phyloP scores from a whole-genome alignment of 53 echinoderm and acorn worm genomes.

The Holothuria scabra region DNA sequence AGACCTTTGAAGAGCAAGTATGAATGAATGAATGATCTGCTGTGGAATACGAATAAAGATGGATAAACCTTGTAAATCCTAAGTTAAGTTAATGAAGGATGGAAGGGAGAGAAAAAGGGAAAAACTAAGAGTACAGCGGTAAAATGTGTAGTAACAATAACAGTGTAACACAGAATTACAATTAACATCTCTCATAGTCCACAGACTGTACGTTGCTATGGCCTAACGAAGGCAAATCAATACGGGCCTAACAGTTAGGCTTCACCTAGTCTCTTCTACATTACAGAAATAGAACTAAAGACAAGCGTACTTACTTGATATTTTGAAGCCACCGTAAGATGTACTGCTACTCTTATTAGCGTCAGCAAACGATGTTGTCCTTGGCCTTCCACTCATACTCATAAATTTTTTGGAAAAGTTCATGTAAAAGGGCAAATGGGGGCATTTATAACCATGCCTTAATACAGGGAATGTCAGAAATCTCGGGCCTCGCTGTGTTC shows the following conservation, averaged over 20 bases:
- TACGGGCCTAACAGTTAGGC: conserved; percentile 1
- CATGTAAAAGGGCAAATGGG: conserved; percentile 25
- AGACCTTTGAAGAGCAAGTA: no score
- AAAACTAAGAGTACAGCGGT: no score
- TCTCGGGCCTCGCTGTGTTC: conserved; percentile 23
- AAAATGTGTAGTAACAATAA: no score
- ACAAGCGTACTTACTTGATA: conserved; percentile 93
- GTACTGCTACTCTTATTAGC: conserved; percentile 92
- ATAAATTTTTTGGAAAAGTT: conserved; percentile 48
- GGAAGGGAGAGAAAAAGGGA: no score
- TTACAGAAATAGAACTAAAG: conserved; percentile 1
- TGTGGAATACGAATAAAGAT: no score
- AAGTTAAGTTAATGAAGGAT: no score
- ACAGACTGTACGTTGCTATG: conserved; percentile 34
- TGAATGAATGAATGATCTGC: no score
- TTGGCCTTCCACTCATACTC: conserved; percentile 99
- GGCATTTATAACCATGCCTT: conserved; percentile 49
- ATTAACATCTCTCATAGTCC: no score
- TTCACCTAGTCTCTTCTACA: conserved; percentile 11
- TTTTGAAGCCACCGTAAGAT: conserved; percentile 98
- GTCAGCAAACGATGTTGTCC: conserved; percentile 99
- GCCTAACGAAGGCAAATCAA: conserved; percentile 23
- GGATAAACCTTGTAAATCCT: no score
- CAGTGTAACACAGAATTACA: no score
- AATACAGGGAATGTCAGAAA: conserved; percentile 45